These are phyloP conservation scores for Jacana jacana DNA, from an alignment of 2,113 vertebrate species.

Conservation along the genomic window DNA sequence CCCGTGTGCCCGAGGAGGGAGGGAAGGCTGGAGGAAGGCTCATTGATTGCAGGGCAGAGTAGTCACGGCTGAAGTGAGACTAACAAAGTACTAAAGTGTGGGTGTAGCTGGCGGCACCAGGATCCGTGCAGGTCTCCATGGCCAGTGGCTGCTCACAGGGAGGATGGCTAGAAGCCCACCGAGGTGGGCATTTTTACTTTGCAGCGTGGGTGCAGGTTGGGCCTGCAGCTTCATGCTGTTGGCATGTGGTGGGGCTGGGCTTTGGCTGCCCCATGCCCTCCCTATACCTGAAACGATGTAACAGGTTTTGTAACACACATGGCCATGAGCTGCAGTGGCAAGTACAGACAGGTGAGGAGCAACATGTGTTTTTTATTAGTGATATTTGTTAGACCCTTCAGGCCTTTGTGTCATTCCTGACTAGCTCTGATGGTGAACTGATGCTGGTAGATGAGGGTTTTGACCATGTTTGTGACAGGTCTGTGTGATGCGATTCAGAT, in stretches of 20 bases:
- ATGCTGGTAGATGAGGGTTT: background rate
- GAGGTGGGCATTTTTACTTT: background rate
- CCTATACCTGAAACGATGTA: rapidly evolving
- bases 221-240: background rate
- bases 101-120: background rate
- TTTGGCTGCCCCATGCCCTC: background rate
- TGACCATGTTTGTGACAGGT: background rate
- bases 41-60: background rate
- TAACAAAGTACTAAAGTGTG: background rate
- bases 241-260: background rate
- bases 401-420: background rate
- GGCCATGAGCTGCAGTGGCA: background rate
- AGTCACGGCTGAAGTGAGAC: background rate
- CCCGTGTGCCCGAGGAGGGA: background rate
- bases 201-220: background rate
- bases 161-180: background rate
- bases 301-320: rapidly evolving
- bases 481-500: background rate
- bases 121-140: background rate
- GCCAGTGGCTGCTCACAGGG: background rate
- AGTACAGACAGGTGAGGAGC: background rate
- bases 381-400: background rate
- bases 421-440: background rate
- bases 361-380: background rate
- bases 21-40: no score